Percentiles rank a stretch among this genome's conserved stretches.
Conservation (phyloP, 1,140 invertebrate species). For the Mizuhopecten yessoensis region DNA sequence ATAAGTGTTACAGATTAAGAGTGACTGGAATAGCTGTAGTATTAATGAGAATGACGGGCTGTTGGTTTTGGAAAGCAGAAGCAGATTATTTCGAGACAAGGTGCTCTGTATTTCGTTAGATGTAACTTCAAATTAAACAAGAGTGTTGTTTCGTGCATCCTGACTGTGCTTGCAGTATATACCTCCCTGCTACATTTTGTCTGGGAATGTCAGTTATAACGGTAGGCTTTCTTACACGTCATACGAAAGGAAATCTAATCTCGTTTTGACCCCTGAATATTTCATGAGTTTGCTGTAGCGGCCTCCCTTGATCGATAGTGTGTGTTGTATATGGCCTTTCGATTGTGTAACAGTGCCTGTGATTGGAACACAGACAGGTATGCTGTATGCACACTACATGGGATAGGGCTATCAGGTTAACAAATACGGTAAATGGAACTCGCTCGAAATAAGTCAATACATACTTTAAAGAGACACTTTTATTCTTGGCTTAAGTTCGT, state of each 20-base stretch:
- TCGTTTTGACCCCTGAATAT: conserved; percentile 25
- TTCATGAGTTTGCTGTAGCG: conserved; percentile 7
- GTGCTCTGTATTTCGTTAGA: not conserved
- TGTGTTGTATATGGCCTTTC: conserved; percentile 13
- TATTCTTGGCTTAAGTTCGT: too few species aligned
- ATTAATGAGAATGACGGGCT: too few species aligned
- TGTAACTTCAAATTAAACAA: not conserved
- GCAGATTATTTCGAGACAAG: too few species aligned
- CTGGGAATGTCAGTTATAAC: not conserved
- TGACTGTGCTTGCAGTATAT: not conserved
- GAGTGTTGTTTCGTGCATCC: not conserved
- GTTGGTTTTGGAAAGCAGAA: too few species aligned
- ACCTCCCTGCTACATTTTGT: not conserved
- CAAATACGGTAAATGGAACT: not conserved
- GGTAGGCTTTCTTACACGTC: not conserved
- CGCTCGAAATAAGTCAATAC: not conserved
- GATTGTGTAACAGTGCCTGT: conserved; percentile 14
- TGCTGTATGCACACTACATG: not conserved
- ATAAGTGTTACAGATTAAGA: too few species aligned
- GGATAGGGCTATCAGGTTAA: not conserved
- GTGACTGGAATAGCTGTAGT: too few species aligned
- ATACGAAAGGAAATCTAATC: not conserved
- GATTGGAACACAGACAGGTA: not conserved
- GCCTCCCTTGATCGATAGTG: not conserved
- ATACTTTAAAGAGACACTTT: too few species aligned